Evolutionary conservation across 1,140 invertebrate genomes (phyloP).

Genomic region (Arctopsyche grandis): DNA sequence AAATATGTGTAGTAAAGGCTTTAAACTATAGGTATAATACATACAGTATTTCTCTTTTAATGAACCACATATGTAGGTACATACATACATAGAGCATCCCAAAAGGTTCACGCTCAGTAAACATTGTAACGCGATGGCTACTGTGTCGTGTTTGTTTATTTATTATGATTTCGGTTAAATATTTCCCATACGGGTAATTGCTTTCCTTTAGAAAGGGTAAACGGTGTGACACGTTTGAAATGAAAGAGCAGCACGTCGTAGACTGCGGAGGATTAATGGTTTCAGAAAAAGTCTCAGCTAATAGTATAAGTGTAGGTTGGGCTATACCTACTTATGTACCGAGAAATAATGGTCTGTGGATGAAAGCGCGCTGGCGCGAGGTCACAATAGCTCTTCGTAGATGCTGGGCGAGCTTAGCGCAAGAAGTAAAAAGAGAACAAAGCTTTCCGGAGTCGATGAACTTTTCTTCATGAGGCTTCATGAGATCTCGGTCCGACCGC

Average conservation of each 20-base stretch:
- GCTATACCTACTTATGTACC: not conserved
- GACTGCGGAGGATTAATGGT: not conserved
- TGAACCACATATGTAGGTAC: too few species aligned
- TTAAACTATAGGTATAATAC: too few species aligned
- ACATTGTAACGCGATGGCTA: too few species aligned
- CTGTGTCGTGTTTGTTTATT: too few species aligned
- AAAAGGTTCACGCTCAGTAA: too few species aligned
- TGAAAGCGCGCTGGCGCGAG: slow-evolving; percentile 10
- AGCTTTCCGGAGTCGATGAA: slow-evolving; percentile 22
- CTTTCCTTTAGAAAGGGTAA: too few species aligned
- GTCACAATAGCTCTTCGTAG: slow-evolving; percentile 18
- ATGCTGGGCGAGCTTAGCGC: not conserved
- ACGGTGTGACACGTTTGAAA: too few species aligned
- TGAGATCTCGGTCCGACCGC: not conserved
- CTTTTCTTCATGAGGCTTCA: not conserved
- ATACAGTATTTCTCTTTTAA: too few species aligned
- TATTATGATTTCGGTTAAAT: too few species aligned
- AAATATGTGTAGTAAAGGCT: too few species aligned
- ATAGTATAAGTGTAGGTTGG: not conserved
- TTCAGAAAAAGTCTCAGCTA: not conserved
- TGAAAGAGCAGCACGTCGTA: not conserved
- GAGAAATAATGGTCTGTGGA: not conserved
- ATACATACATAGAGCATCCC: too few species aligned
- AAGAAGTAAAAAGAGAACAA: slow-evolving; percentile 12
- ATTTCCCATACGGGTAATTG: too few species aligned